Base-by-base conservation (phyloP, 30 jellyfish, hydroid and myxozoan species). In the Cassiopea xamachana region DNA sequence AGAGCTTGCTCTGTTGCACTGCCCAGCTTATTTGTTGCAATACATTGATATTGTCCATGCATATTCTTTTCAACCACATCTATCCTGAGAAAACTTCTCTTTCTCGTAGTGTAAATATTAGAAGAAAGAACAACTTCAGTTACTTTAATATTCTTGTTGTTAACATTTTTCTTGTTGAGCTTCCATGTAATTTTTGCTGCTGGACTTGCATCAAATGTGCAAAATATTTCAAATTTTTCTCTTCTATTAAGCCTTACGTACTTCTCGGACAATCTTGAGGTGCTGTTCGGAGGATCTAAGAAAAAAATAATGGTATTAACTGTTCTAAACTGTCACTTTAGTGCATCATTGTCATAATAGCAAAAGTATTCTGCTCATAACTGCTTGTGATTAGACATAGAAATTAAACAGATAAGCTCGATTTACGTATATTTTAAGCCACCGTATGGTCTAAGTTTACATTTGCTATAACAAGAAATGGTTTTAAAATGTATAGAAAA, bases 121-220 rank as follows among this genome's bases (percentile, higher is more conserved):
- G 73, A 55, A 9, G 82, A 46, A n/a, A 68, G 19, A 27, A 82
- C 47, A 14, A 43, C 67, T 17, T 64, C 79, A 27, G 89, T 60
- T 17, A 77, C 19, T 39, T 76, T 87, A 1, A 48, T 2, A 48
- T 80, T 46, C 15, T 51, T 67, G 13, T 70, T 46, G 27, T 15
- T 27, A 12, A 69, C 39, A 12, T 1, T 67, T 0, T 87, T 19
- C 50, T 64, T 64, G 59, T 87, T 77, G 39, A 16, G 46, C 9
- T 45, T 44, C 96, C 96, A 89, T 46, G 89, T 15, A 51, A 89
- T 47, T 13, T 74, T 51, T 49, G 87, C 84, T 6, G 17, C 83
- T 45, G 96, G 96, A 48, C 81, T 81, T 15, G 92, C 90, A 7
- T 69, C 80, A 50, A 89, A 80, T 15, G 58, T 47, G 79, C 96